Evolutionary conservation across 2,888 invertebrate genomes (phyloP).

Genomic region (Troides aeacus): DNA sequence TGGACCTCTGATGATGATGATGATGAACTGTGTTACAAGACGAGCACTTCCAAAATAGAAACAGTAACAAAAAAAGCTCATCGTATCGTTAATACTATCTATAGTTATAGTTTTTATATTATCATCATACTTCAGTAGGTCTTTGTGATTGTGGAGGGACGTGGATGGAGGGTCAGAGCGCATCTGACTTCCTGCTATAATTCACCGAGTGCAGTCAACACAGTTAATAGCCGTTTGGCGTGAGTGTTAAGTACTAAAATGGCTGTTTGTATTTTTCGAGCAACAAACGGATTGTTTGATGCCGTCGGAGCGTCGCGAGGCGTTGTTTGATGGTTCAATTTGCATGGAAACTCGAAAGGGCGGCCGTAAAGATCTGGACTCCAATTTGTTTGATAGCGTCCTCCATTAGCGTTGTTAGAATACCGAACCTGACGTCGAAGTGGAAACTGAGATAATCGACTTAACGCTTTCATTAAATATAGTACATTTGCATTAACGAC

Average conservation of each 20-base stretch:
- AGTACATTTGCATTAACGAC: not conserved
- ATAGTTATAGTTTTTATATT: too few species aligned
- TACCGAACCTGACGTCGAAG: constrained; percentile 9
- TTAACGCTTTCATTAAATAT: constrained; percentile 21
- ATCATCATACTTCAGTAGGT: too few species aligned
- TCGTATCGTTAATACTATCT: too few species aligned
- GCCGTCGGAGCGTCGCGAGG: constrained; percentile 24
- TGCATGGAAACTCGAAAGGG: constrained; percentile 35
- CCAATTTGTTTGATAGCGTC: constrained; percentile 29
- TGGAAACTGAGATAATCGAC: constrained; percentile 18
- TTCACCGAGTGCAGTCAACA: constrained; percentile 50
- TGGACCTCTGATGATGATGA: too few species aligned
- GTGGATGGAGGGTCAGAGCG: constrained; percentile 12
- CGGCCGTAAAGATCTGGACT: constrained; percentile 32
- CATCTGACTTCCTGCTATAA: constrained; percentile 56
- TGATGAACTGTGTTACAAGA: too few species aligned
- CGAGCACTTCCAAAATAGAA: too few species aligned
- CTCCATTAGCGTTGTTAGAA: constrained; percentile 25
- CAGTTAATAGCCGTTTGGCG: constrained; percentile 67
- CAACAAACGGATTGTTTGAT: constrained; percentile 31
- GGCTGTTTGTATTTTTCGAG: constrained; percentile 33
- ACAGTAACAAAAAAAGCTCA: too few species aligned
- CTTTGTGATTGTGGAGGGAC: too few species aligned
- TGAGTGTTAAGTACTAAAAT: constrained; percentile 60
- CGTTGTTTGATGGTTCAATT: constrained; percentile 37